Base-by-base conservation (phyloP, 2,113 vertebrate species). In the Nesoenas mayeri region DNA sequence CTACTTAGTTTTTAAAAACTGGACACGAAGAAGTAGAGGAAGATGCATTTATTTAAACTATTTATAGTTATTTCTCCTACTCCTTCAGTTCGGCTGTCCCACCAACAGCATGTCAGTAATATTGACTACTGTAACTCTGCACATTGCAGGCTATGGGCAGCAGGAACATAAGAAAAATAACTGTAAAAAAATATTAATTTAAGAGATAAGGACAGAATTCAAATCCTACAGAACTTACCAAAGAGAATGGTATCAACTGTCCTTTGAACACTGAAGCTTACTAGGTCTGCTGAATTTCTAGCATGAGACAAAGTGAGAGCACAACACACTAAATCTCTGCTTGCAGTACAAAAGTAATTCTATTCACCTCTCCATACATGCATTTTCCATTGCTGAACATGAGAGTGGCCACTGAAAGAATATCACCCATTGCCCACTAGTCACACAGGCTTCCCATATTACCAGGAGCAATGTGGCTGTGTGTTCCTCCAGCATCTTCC, bases 321-420 rank as follows among this genome's bases (percentile, higher is more conserved):
- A 65, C 24, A 29, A 65, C 24, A 29, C 20, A 38, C 20, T 51
- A n/a, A 65, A 40, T 34, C 61, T 69, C 85, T 36, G 32, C 44
- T 56, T 50, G 53, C 36, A 79, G 42, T 62, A 95, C 34, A 58
- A 40, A 62, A 65, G 8, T 32, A 65, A 81, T 67, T 48, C 31
- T 75, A 31, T 62, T 84, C 42, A 19, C 54, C 26, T 82, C 58
- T 53, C 69, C 28, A 71, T 6, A 73, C 51, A 36, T 42, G 40
- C 56, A 54, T 78, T 80, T 95, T 87, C 92, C 78, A 83, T 64
- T 91, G 89, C 81, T 89, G 72, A 80, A 84, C 5, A 24, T 56
- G 48, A 80, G 54, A 87, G 47, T 31, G 71, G 91, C 48, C 42
- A 61, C 48, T 40, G 26, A 84, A 87, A 72, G 73, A 87, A 24